phyloP scores from a whole-genome alignment of 2,113 vertebrate species.

The Proteles cristata region DNA sequence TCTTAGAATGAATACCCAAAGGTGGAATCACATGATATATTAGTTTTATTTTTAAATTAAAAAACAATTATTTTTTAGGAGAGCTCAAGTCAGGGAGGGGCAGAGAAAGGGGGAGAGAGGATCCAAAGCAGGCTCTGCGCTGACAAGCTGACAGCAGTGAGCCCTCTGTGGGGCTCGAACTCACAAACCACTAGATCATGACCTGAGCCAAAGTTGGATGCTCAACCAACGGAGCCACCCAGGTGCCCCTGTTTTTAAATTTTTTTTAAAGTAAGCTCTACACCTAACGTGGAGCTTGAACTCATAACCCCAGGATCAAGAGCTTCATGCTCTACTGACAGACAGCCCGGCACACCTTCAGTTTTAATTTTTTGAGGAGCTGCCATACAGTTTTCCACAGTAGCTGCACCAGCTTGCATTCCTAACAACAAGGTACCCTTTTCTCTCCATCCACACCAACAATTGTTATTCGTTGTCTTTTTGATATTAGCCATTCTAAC shows the following conservation, averaged over 20 bases:
- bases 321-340: background rate
- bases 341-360: background rate
- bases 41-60: background rate
- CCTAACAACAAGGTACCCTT: background rate
- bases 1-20: background rate
- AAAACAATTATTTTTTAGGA: background rate
- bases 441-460: background rate
- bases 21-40: background rate
- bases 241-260: no score
- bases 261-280: background rate
- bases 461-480: background rate
- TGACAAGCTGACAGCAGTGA: no score
- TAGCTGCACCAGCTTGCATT: background rate
- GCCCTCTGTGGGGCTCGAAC: no score
- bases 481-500: background rate
- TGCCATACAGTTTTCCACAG: background rate
- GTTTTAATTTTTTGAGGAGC: background rate
- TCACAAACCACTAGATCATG: no score
- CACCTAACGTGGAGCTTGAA: background rate
- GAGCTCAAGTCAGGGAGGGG: no score
- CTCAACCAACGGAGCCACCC: no score
- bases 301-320: background rate
- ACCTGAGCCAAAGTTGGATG: no score
- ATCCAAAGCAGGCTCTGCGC: no score
- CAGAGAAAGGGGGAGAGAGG: no score